Base-by-base conservation (phyloP, 2,888 invertebrate species). In the Petrolisthes manimaculis region DNA sequence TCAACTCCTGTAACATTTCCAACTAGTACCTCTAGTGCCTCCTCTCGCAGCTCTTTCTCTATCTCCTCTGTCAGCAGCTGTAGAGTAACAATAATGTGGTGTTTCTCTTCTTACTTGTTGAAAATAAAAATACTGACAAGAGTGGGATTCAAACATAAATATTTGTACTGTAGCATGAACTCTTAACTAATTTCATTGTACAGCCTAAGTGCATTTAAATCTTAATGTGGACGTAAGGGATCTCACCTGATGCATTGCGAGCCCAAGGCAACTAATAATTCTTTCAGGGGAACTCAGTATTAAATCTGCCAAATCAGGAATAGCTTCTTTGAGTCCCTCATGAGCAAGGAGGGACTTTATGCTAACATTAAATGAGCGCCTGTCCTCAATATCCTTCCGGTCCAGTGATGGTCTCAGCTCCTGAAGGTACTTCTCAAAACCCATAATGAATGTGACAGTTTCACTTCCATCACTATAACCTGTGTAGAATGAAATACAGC, bases 191-290 rank as follows among this genome's bases (percentile, higher is more conserved):
- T 37, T 37, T 37, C 37, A 37, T 37, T 37, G 37, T 37, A 37
- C 37, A 37, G 37, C 37, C 37, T 37, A 37, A 37, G 37, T 37
- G 37, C 37, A 37, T 37, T 37, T 37, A 37, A 37, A 37, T 37
- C 37, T 37, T 2, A 37, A 37, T 1, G 37, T 37, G 37, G 37
- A 37, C 37, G 37, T 37, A 37, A 37, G 37, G 37, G 37, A 37
- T 71, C 87, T 92, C 90, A 95, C 95, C 94, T 97, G 95, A 93
- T 97, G 96, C 94, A 97, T 95, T 83, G 97, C 96, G 90, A 96
- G 94, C 81, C 96, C 96, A 86, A 97, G 93, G 87, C 96, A 95
- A 85, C 95, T 94, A 81, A 98, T 93, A 21, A 95, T 95, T 85
- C 94, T 94, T 89, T 95, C 95, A 0, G 97, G 96, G 89, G 94